Percentiles rank a stretch among this genome's conserved stretches.
Evolutionary conservation across 2,888 invertebrate species (phyloP).

Genomic region (Calliphora vomitoria): DNA sequence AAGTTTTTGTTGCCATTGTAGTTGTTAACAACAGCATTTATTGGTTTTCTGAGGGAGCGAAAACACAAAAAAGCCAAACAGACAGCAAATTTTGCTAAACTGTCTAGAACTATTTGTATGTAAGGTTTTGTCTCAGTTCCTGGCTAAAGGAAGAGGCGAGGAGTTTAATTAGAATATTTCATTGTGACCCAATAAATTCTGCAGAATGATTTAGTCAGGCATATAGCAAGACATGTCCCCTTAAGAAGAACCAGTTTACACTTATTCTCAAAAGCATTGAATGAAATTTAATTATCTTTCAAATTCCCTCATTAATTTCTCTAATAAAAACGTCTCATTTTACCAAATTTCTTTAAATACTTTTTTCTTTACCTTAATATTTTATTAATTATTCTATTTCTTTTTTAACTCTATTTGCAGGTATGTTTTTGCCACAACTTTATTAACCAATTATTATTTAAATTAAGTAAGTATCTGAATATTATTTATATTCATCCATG

Average conservation of each 20-base stretch:
- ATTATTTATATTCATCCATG: neutral
- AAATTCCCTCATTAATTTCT: too few species aligned
- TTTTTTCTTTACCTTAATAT: neutral
- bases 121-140: neutral
- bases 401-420: conserved; percentile 51
- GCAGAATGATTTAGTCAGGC: too few species aligned
- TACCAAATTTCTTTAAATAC: conserved; percentile 3
- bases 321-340: conserved; percentile 4
- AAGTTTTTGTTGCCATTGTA: conserved; percentile 32
- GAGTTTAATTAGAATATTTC: too few species aligned
- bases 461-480: conserved; percentile 66
- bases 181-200: too few species aligned
- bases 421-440: conserved; percentile 47
- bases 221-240: too few species aligned
- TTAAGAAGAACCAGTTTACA: too few species aligned
- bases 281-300: too few species aligned
- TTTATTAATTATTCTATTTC: conserved; percentile 43
- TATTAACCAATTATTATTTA: conserved; percentile 28
- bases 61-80: conserved; percentile 34
- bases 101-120: conserved; percentile 48
- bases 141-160: too few species aligned
- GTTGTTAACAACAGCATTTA: conserved; percentile 52
- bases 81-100: conserved; percentile 1
- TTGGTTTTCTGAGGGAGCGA: conserved; percentile 55
- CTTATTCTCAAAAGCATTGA: too few species aligned